Percentiles rank a stretch among this genome's conserved stretches.
Evolutionary conservation across 1,140 invertebrate genomes (phyloP).

Genomic region (Ctenoplectra terminalis): DNA sequence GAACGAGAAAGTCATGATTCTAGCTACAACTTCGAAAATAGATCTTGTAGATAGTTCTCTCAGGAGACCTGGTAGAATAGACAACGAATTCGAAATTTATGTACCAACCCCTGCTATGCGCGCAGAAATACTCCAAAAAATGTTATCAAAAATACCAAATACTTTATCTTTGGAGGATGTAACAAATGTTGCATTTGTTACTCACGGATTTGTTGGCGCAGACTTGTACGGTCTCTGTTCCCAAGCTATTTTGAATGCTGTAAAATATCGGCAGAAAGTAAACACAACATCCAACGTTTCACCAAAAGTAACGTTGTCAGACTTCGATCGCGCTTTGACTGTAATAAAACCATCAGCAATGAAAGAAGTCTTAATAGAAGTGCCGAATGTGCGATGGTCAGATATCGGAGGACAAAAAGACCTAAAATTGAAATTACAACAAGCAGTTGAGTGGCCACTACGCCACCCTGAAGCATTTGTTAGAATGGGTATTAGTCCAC

Average conservation of each 20-base stretch:
- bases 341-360: constrained; percentile 93
- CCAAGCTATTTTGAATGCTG: constrained; percentile 86
- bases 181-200: constrained; percentile 86
- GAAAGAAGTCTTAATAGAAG: constrained; percentile 93
- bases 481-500: constrained; percentile 95
- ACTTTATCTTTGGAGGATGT: constrained; percentile 85
- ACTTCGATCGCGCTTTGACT: constrained; percentile 87
- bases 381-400: constrained; percentile 93
- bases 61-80: constrained; percentile 90
- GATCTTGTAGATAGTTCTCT: constrained; percentile 89
- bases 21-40: constrained; percentile 89
- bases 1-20: constrained; percentile 85
- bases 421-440: constrained; percentile 93
- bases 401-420: constrained; percentile 96
- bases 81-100: constrained; percentile 93
- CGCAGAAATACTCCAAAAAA: constrained; percentile 86
- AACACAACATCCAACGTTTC: constrained; percentile 35
- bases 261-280: constrained; percentile 73
- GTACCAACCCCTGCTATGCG: constrained; percentile 89
- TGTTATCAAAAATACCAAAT: constrained; percentile 84
- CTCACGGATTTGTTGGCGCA: constrained; percentile 95
- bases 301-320: constrained; percentile 73
- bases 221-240: constrained; percentile 91
- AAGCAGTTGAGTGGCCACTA: constrained; percentile 96
- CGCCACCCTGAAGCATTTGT: constrained; percentile 94